These are phyloP conservation scores for Lordiphosa andalusiaca DNA, from an alignment of 2,888 invertebrate genomes.

Conservation along the genomic window DNA sequence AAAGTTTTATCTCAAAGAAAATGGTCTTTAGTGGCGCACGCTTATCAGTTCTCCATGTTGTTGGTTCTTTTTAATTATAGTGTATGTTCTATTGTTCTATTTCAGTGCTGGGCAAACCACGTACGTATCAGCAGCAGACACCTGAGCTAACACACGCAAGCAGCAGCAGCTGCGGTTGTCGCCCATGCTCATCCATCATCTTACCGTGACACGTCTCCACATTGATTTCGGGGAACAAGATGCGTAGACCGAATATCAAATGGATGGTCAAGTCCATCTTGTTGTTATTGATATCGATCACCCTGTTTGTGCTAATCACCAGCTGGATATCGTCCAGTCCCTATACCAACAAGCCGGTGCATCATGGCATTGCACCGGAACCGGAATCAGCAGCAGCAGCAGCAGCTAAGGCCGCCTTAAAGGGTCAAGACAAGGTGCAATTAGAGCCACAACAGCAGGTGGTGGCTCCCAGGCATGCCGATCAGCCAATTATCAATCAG, in stretches of 20 bases:
- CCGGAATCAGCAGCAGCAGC: slow-evolving; percentile 13
- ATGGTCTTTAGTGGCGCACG: slow-evolving; percentile 3
- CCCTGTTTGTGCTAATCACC: slow-evolving; percentile 73
- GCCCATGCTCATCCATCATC: slow-evolving; percentile 5
- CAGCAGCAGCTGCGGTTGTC: neutral
- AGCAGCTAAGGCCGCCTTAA: neutral
- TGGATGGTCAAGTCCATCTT: slow-evolving; percentile 74
- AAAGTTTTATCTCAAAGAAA: slow-evolving; percentile 13
- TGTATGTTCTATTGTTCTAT: slow-evolving; percentile 1
- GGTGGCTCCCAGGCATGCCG: slow-evolving; percentile 2
- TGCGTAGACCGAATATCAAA: slow-evolving; percentile 78
- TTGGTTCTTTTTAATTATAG: slow-evolving; percentile 5
- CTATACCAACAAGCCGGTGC: slow-evolving; percentile 65
- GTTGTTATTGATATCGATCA: slow-evolving; percentile 65
- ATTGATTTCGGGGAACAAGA: slow-evolving; percentile 29
- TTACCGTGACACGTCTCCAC: slow-evolving; percentile 46
- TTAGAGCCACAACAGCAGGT: slow-evolving; percentile 5
- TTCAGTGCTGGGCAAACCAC: slow-evolving; percentile 1
- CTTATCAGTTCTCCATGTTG: slow-evolving; percentile 8
- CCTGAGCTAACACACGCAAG: slow-evolving; percentile 7
- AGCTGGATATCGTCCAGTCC: slow-evolving; percentile 77
- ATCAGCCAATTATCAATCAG: neutral
- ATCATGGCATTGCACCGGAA: slow-evolving; percentile 43
- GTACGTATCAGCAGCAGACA: slow-evolving; percentile 3
- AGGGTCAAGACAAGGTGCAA: neutral